These are phyloP conservation scores for Drymonia ruficornis DNA, from an alignment of 2,888 invertebrate species.

Conservation along the genomic window DNA sequence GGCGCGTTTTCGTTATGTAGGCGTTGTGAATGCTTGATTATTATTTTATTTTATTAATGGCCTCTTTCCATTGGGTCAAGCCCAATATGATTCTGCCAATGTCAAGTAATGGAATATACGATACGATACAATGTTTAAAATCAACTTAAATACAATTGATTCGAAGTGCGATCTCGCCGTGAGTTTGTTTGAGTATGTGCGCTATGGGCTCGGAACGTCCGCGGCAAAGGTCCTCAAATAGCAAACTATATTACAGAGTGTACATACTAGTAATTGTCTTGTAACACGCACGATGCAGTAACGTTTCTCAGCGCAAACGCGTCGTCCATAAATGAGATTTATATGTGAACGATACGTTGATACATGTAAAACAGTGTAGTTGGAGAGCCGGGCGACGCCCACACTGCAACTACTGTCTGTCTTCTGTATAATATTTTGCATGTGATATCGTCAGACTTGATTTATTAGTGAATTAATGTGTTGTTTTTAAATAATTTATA, in stretches of 20 bases:
- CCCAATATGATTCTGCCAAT: too few relatives aligned
- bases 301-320: not conserved
- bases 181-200: not conserved
- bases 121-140: too few relatives aligned
- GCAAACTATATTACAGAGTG: too few relatives aligned
- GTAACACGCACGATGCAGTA: not conserved
- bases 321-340: not conserved
- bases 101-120: too few relatives aligned
- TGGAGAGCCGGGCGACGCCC: not conserved
- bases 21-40: not conserved
- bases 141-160: too few relatives aligned
- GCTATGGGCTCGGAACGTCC: too few relatives aligned
- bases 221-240: too few relatives aligned
- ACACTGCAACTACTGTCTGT: constrained; percentile 3
- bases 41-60: too few relatives aligned
- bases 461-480: not conserved
- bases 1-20: not conserved
- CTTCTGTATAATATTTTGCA: constrained; percentile 28
- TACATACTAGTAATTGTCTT: not conserved
- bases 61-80: too few relatives aligned
- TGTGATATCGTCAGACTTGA: not conserved
- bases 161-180: not conserved
- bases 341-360: not conserved
- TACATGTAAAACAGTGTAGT: too few relatives aligned
- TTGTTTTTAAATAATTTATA: too few relatives aligned